phyloP scores from a whole-genome alignment of 2,888 invertebrate genomes.

The Spodoptera littoralis region DNA sequence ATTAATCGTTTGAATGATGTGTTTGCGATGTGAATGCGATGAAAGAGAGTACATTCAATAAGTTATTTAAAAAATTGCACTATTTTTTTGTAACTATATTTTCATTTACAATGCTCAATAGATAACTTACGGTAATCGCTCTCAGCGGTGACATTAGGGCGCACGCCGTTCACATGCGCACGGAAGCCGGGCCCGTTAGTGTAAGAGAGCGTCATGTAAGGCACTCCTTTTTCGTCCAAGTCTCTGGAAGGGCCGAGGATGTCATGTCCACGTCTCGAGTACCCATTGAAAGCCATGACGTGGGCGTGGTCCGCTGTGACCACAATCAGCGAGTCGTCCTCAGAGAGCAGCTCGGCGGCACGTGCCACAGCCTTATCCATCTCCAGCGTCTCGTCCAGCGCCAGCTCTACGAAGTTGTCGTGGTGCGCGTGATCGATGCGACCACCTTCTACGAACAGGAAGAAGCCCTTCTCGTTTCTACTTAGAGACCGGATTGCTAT shows the following conservation, averaged over 20 bases:
- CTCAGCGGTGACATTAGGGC: conserved; percentile 35
- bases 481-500: conserved; percentile 91
- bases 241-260: conserved; percentile 59
- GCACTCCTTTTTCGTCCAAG: conserved; percentile 43
- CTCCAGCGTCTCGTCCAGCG: conserved; percentile 91
- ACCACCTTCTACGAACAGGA: conserved; percentile 92
- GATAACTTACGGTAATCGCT: conserved; percentile 23
- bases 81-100: too few species aligned
- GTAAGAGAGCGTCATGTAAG: conserved; percentile 89
- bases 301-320: conserved; percentile 94
- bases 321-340: conserved; percentile 91
- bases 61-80: too few species aligned
- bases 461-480: conserved; percentile 91
- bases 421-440: conserved; percentile 91
- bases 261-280: conserved; percentile 86
- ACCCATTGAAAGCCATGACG: conserved; percentile 91
- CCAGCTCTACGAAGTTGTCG: conserved; percentile 83
- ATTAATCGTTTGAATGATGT: too few species aligned
- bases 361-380: conserved; percentile 87
- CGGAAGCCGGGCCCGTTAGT: conserved; percentile 84
- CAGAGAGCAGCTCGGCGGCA: conserved; percentile 79
- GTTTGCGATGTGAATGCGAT: too few species aligned
- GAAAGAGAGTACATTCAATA: too few species aligned
- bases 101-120: too few species aligned
- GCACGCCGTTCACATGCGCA: conserved; percentile 20